Evolutionary conservation across 2,113 vertebrate genomes (phyloP).

Genomic region (Amblyornis subalaris): DNA sequence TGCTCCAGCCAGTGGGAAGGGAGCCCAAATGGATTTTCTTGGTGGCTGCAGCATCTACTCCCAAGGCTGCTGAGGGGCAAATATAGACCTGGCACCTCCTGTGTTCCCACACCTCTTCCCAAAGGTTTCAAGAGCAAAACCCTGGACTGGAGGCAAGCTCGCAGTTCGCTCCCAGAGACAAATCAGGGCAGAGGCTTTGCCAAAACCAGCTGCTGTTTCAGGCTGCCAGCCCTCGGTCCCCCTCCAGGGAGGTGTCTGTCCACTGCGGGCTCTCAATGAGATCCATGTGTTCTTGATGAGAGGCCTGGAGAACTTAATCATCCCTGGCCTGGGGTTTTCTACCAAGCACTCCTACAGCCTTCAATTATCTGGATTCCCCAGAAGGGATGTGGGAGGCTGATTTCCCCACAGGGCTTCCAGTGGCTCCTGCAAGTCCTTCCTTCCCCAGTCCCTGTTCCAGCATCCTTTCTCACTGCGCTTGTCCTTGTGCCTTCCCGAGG

Average conservation of each 20-base stretch:
- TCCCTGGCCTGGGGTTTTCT: neutral
- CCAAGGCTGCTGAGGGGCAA: neutral
- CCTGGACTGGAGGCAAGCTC: neutral
- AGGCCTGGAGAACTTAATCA: neutral
- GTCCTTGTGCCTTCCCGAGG: accelerated
- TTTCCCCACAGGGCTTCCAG: neutral
- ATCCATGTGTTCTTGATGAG: slow-evolving; percentile 3
- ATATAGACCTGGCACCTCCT: neutral
- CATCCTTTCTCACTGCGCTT: neutral
- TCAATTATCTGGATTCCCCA: slow-evolving; percentile 13
- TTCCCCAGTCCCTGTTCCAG: neutral
- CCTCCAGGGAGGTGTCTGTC: neutral
- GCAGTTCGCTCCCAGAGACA: neutral
- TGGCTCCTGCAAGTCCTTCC: neutral
- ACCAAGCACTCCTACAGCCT: neutral
- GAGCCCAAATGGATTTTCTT: neutral
- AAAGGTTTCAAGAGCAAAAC: neutral
- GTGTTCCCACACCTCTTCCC: neutral
- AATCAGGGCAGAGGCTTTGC: neutral
- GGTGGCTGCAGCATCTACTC: neutral
- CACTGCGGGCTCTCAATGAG: neutral
- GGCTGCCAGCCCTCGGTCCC: neutral
- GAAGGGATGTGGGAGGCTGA: neutral
- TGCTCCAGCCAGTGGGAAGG: neutral
- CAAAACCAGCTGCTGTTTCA: neutral